Evolutionary conservation across 2,888 invertebrate species (phyloP), one percentile per base, ranked within the genome.

Genomic region (Andrena camellia): DNA sequence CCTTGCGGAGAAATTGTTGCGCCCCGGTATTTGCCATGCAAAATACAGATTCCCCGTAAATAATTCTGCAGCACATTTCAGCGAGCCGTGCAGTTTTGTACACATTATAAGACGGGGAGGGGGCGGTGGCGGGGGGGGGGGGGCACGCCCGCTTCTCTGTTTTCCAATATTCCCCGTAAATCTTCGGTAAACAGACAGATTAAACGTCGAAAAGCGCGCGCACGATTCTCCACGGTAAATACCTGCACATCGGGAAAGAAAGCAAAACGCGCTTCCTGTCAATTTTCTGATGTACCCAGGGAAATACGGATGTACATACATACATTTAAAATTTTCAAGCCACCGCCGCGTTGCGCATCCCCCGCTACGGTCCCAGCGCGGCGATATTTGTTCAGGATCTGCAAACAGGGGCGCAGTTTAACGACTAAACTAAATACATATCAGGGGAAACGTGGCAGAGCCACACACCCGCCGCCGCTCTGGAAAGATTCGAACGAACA

Each of bases 401-500:
- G 81, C 70, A 81, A 81, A 81, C 73, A 79, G 69, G 42, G 20
- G 64, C 60, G n/a, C 66, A 54, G 67, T 26, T 64, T 52, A 78
- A 69, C 54, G 60, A 72, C 73, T 67, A 78, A 78, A 71, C 64
- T 60, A 81, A 42, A 42, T 42, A 42, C 70, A 79, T 57, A 70
- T 62, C 64, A n/a, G 54, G 10, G 68, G 29, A 57, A 59, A 72
- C 67, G 63, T 59, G 68, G 7, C 17, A 1, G 13, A 42, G 5
- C 26, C 26, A 4, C 52, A 35, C 5, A 8, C n/a, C n/a, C 8
- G 6, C 0, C 1, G 33, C 13, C 13, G 5, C 7, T 5, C 0
- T 17, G 31, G 20, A 48, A 50, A 50, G 31, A 64, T 50, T 76
- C 64, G 13, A 42, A 8, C 26, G 29, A 20, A 31, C 10, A 42